Evolutionary conservation across 2,888 invertebrate genomes (phyloP), one percentile per base, ranked within the genome.

Genomic region (Odontomyia ornata): DNA sequence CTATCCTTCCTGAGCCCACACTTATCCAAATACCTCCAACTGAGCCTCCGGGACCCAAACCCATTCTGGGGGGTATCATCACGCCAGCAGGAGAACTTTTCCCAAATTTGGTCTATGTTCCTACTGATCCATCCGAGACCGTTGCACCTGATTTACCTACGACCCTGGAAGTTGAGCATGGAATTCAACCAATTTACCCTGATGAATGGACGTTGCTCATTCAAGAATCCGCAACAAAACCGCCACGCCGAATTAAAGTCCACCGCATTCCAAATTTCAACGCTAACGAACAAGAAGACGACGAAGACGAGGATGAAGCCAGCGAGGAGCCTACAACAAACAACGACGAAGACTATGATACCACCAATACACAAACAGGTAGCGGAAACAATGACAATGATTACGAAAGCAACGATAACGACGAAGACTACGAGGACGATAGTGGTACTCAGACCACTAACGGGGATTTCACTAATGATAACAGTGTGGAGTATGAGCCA

Each of bases 101-200:
- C 56, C 72, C 72, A 30, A 72, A 46, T 72, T 21, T 67, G 13
- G 67, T 67, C 9, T 67, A 43, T 15, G 36, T 57, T 13, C 57
- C 73, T 0, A 60, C 28, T 36, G 15, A 60, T 43, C 73, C 73
- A 0, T 36, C 57, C 9, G 60, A 60, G 13, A 18, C 57, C 1
- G 23, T 5, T 3, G 23, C 25, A n/a, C 60, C 73, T 3, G 69
- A 69, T 47, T 0, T 46, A 1, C 69, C 69, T 1, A 69, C 69
- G 4, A 27, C 60, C 13, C 28, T 57, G 11, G 36, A 57, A 23
- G 21, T 60, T 9, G 60, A 30, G 23, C 43, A 60, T 13, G 57
- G 57, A 9, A 60, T 73, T 11, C 73, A 60, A 43, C 73, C 73
- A 5, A 18, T 73, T 23, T 73, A 73, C 23, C 73, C 73, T 9